Base-by-base conservation (phyloP, 1,140 invertebrate species). In the Drosophila sulfurigaster region DNA sequence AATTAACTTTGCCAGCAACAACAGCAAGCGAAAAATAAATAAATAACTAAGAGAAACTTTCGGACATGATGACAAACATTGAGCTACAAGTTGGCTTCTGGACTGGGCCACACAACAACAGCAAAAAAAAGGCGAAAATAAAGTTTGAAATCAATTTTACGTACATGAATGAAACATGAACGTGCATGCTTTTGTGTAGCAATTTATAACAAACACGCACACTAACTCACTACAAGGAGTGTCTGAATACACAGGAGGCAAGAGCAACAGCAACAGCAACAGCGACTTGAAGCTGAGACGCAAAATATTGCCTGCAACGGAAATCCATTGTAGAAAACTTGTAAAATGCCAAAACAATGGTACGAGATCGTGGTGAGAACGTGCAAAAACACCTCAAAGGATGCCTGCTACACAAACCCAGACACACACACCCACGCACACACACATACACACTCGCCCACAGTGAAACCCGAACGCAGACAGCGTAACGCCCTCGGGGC, bases 91-190 rank as follows among this genome's bases (percentile, higher is more conserved):
- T 56, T 38, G 52, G 30, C 52, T 30, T 30, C 30, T 35, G 15
- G 52, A 41, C 30, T 41, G 48, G 32, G 16, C 20, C 38, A 20
- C 7, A 38, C 7, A 38, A 38, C 32, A 8, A 32, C 5, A 8
- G 32, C 5, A 32, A 32, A 32, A 46, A 28, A 13, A 28, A 52
- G 11, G 13, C 11, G 7, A 58, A 45, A 48, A 64, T 75, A 85
- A 87, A 81, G 83, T 87, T 87, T 65, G 63, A 82, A 87, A 87
- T 87, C 82, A 87, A 87, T 87, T 87, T 87, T 76, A 87, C 79
- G 79, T 87, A 82, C 83, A 88, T 87, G 83, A 78, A 87, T 88
- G 83, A 88, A 82, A 87, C 83, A 88, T 87, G 83, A 82, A 88
- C 83, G 83, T 87, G 83, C 41, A 88, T 75, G 83, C 82, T 73